Base-by-base conservation (phyloP, 2,888 invertebrate species). In the Cistogaster globosa region DNA sequence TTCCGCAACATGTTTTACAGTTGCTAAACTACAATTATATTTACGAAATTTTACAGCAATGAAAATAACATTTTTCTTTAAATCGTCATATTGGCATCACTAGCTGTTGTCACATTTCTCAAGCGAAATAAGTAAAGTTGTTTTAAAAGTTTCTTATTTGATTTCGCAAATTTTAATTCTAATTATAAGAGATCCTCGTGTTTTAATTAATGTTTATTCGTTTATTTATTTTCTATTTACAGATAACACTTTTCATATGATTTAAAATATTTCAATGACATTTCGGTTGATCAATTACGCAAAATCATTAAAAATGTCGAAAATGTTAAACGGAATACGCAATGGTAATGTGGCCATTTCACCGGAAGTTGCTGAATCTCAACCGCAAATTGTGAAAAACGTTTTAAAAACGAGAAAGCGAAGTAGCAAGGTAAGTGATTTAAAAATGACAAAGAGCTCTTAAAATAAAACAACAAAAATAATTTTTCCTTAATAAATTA, bases 341-440 rank as follows among this genome's bases (percentile, higher is more conserved):
- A 83, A 84, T 38, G 87, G 86, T n/a, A 87, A 87, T 22, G 84
- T 87, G 36, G 81, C 88, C 79, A 84, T 88, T 87, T 87, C 89
- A 5, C 89, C 90, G 7, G 92, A 92, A 86, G 85, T 89, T n/a
- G 88, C 90, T 68, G 91, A 90, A 76, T 86, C 90, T 4, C 90
- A 90, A 76, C 89, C 92, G 7, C 89, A 89, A 68, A 51, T 90
- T 45, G 57, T 90, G 45, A 83, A 90, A 60, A 88, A 83, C 75
- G 80, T 87, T 20, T 68, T 88, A 20, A 90, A 89, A 62, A 26
- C 88, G 0, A 89, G 89, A 11, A 88, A 89, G 20, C 90, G 87
- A 32, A 87, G 86, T 45, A 88, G 88, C 78, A 91, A 91, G 88
- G 92, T 91, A 58, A 88, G 87, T 12, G 38, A 18, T n/a, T 48